Percentiles rank a stretch among this genome's conserved stretches.
Evolutionary conservation across 1,140 invertebrate species (phyloP).

Genomic region (Melitaea cinxia): DNA sequence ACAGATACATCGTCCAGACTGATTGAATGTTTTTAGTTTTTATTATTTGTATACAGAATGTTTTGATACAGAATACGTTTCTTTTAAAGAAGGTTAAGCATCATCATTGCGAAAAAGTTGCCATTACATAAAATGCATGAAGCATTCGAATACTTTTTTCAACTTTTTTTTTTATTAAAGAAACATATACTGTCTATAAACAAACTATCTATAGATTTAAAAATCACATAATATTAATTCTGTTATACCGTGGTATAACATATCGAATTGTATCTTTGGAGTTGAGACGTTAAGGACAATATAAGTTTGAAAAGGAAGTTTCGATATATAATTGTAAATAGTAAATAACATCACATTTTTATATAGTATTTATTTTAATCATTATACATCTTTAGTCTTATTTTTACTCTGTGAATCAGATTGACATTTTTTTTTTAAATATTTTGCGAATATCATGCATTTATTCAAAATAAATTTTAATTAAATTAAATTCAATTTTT

Average conservation of each 20-base stretch:
- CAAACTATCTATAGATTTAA: neutral
- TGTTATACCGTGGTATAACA: slow-evolving; percentile 19
- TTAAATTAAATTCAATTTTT: no score
- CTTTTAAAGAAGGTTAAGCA: no score
- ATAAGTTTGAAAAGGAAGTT: slow-evolving; percentile 13
- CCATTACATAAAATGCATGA: no score
- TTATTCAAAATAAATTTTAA: no score
- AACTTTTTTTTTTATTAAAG: no score
- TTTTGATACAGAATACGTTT: no score
- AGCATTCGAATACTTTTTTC: no score
- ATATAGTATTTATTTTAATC: slow-evolving; percentile 31
- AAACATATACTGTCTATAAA: neutral
- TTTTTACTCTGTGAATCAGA: slow-evolving; percentile 12
- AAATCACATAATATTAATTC: slow-evolving; percentile 11
- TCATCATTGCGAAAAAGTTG: no score
- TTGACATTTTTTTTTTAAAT: neutral
- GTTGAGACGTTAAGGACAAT: slow-evolving; percentile 6
- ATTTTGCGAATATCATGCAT: neutral
- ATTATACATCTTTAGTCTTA: slow-evolving; percentile 18
- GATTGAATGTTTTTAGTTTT: neutral
- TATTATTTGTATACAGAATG: neutral
- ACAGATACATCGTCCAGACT: neutral
- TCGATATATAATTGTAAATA: slow-evolving; percentile 8
- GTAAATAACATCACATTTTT: slow-evolving; percentile 52
- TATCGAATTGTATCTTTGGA: slow-evolving; percentile 15